These are phyloP conservation scores for Phalacrocorax brasilianus DNA, from an alignment of 2,113 vertebrate genomes.

Conservation along the genomic window DNA sequence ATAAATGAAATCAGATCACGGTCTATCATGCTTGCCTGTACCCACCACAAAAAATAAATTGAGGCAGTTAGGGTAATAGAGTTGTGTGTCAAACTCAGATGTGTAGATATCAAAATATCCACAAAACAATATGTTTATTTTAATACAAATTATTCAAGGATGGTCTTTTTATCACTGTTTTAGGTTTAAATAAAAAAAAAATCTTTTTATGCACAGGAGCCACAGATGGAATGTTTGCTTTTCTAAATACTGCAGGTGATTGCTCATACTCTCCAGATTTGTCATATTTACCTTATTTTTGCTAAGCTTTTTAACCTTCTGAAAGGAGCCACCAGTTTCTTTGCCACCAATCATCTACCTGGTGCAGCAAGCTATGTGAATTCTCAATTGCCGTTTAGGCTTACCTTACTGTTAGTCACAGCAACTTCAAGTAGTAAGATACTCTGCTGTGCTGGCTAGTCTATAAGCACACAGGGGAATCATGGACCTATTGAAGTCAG, in stretches of 20 bases:
- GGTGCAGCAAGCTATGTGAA: background rate
- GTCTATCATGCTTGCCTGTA: background rate
- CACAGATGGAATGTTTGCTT: background rate
- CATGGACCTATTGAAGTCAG: background rate
- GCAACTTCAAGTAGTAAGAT: background rate
- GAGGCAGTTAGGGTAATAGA: background rate
- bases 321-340: background rate
- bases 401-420: background rate
- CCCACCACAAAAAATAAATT: background rate
- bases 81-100: background rate
- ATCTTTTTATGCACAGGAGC: background rate
- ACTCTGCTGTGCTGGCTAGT: background rate
- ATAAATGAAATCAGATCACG: background rate
- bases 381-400: background rate
- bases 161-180: background rate
- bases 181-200: background rate
- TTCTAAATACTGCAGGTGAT: background rate
- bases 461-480: background rate
- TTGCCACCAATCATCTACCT: background rate
- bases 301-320: background rate
- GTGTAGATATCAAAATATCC: background rate
- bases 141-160: background rate
- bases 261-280: background rate
- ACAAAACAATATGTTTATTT: background rate
- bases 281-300: background rate